Evolutionary conservation across 2,888 invertebrate genomes (phyloP), one percentile per base, ranked within the genome.

Genomic region (Nomada flava): DNA sequence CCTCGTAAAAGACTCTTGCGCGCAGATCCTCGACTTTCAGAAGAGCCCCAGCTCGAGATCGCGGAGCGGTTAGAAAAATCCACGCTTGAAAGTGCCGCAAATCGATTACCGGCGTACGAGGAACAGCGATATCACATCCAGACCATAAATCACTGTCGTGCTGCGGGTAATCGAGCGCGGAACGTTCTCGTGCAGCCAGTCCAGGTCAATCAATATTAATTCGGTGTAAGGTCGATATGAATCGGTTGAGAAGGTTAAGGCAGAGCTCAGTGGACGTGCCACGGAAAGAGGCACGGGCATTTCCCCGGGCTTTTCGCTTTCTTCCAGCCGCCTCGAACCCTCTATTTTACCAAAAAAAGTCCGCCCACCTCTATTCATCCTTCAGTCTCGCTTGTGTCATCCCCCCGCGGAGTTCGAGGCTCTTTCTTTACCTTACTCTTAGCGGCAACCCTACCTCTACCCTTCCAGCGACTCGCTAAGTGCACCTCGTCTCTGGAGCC

Each of bases 71-170:
- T 55, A 67, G 74, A 86, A 85, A 86, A 87, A 78, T 87, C 76
- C 69, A 55, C 29, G 76, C 55, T 77, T 53, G 75, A 89, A 83
- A 89, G 85, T 85, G 85, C 81, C 85, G 89, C 82, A 72, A 86
- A 89, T 88, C 90, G 89, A 90, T 90, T 88, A 84, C 74, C 79
- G 71, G 74, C 81, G 80, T 47, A 55, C 77, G 76, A 71, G 72
- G 73, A 88, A 87, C 81, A 84, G 60, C 87, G 88, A 86, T 84
- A 85, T 87, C 90, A 88, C 88, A 88, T 89, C 85, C 81, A 76
- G 79, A 85, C 88, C 90, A 92, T 92, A 92, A 90, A 92, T 92
- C 92, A 92, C 90, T 88, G 93, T 92, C 92, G 90, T 88, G 89
- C 88, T 82, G 89, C 88, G 89, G 90, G 84, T 91, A 93, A 92